Evolutionary conservation across 1,140 invertebrate species (phyloP).

Genomic region (Sipha flava): DNA sequence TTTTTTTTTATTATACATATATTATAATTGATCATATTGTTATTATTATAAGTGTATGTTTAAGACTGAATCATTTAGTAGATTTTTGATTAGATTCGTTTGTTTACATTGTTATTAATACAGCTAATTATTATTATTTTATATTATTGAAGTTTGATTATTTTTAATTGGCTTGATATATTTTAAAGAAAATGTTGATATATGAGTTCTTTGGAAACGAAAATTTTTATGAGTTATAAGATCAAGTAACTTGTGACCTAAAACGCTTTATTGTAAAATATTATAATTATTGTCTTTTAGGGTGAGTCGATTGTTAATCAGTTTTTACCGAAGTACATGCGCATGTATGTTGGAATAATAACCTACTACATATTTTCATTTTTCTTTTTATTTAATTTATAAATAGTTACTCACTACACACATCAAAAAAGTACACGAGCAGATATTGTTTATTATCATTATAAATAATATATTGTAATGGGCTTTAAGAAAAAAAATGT

Average conservation of each 20-base stretch:
- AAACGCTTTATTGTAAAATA: conserved; percentile 15
- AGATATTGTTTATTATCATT: conserved; percentile 14
- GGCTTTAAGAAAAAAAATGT: conserved; percentile 21
- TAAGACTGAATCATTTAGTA: conserved; percentile 32
- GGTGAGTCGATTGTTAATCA: conserved; percentile 11
- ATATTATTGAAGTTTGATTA: conserved; percentile 7
- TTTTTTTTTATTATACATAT: conserved; percentile 8
- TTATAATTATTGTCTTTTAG: conserved; percentile 21
- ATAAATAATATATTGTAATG: conserved; percentile 25
- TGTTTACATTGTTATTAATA: conserved; percentile 27
- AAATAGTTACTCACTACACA: conserved; percentile 8
- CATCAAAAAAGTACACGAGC: conserved; percentile 1
- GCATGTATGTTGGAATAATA: background rate
- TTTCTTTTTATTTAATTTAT: conserved; percentile 16
- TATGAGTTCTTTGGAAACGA: conserved; percentile 1
- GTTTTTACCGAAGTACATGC: background rate
- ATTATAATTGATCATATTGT: conserved; percentile 29
- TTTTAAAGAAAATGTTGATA: conserved; percentile 24
- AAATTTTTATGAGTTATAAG: background rate
- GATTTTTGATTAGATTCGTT: conserved; percentile 30
- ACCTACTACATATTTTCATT: conserved; percentile 2
- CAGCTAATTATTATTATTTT: conserved; percentile 28
- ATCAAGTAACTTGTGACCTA: conserved; percentile 7
- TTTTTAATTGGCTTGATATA: conserved; percentile 15
- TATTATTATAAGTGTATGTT: conserved; percentile 31